Conservation (phyloP, 2,888 invertebrate genomes). For the Drosophila macrospina region DNA sequence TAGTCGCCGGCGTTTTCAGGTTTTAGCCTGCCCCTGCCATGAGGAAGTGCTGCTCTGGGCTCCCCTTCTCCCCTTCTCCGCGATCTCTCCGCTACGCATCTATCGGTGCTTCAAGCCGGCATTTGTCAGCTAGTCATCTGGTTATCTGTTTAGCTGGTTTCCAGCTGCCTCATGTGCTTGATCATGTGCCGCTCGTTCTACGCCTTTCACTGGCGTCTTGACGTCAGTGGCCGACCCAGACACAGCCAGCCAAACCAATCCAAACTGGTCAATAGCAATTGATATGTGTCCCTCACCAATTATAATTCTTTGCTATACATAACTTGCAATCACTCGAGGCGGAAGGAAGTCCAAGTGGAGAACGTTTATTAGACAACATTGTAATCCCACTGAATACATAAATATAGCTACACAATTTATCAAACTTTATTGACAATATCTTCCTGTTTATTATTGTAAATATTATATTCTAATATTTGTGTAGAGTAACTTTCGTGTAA, state of each 20-base stretch:
- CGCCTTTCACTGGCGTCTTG: constrained; percentile 47
- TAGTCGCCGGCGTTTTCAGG: constrained; percentile 35
- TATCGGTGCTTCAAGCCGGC: constrained; percentile 1
- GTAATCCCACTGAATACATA: neutral
- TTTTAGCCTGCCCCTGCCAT: constrained; percentile 30
- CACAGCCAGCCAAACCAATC: constrained; percentile 29
- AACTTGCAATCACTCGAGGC: neutral
- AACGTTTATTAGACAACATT: neutral
- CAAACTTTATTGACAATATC: neutral
- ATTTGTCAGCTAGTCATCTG: neutral
- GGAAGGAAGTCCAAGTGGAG: constrained; percentile 15
- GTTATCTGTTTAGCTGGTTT: constrained; percentile 16
- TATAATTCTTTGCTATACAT: constrained; percentile 2
- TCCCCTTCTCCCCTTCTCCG: neutral
- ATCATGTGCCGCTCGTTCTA: constrained; percentile 28
- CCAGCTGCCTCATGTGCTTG: constrained; percentile 20
- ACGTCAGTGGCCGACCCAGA: constrained; percentile 28
- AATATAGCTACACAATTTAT: neutral
- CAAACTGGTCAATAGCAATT: constrained; percentile 40
- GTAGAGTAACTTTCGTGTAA: no score
- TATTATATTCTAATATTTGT: no score
- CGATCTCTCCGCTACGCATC: neutral
- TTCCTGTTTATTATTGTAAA: no score
- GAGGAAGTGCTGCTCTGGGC: constrained; percentile 33
- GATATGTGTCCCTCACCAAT: constrained; percentile 1